Evolutionary conservation across 2,797 vertebrate species (phyloP), one percentile per base, ranked within the genome.

Genomic region (Pseudochaenichthys georgianus): DNA sequence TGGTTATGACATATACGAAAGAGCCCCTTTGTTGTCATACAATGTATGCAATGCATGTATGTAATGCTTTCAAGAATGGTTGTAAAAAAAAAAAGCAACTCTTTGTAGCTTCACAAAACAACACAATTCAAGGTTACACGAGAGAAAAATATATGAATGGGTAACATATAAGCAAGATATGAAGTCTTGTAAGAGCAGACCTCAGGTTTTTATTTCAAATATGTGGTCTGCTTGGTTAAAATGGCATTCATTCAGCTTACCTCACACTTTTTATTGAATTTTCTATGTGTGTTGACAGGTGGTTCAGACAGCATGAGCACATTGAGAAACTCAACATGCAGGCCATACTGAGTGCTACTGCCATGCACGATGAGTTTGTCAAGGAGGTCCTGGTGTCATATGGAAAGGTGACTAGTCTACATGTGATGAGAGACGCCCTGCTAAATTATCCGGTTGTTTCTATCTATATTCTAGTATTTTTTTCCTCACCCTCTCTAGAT

Each of bases 261-360:
- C 2, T 16, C 0, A 38, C 15, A 3, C 19, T 23, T 10, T 52
- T 45, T 43, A 5, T 12, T 58, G 7, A 17, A 61, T 61, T 48
- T 52, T 63, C 0, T 41, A 4, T 28, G 23, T 28, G 23, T 28
- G 23, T 28, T 28, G 23, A 53, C 86, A 99, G 98, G 81, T 99
- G 98, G 98, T 95, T 95, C 82, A 95, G 52, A 68, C 98, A 99
- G 75, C 97, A 99, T 0, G 97, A 98, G 63, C 91, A 91, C 3
- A 92, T 98, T 46, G 96, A 97, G 92, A 99, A 98, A 89, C 95
- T 99, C 13, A 99, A 99, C 88, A 98, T 99, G 95, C 96, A 99
- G 50, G 96, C 97, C 0, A 96, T 99, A 82, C 85, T 99, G 55
- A 96, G 96, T 0, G 97, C 96, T 53, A 94, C 95, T 0, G 58